Base-by-base conservation (phyloP, 2,797 vertebrate species). In the Onychomys leucogaster region DNA sequence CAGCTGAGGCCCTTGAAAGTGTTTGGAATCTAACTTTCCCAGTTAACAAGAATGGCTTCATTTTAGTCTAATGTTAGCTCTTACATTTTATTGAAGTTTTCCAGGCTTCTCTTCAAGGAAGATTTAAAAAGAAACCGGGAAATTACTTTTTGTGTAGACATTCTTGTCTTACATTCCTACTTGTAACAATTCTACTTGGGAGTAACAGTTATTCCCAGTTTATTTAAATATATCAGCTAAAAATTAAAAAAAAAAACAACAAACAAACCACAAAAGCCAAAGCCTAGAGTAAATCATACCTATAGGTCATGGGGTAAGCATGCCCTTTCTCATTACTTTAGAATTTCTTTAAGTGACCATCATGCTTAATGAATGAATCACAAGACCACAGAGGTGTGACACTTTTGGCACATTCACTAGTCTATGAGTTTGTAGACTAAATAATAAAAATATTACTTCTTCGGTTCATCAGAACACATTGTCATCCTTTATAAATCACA, bases 361-460 rank as follows among this genome's bases (percentile, higher is more conserved):
- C 25, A 96, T 61, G 52, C 5, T 84, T 89, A 49, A 65, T 57
- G 80, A 82, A 78, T 76, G 80, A 82, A 78, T 76, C 52, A 0
- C 77, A 55, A 95, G 61, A 23, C 52, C 14, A 11, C 37, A 69
- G 49, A 21, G 0, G n/a, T 77, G 80, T 69, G 88, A 71, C 84
- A 81, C 34, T 59, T 75, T 96, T 94, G 96, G 89, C 85, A 43
- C 82, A 3, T 85, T 57, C 17, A 17, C 5, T 71, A 59, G 73
- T 46, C 86, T 69, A 52, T 23, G 63, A 90, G 93, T 94, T 94
- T 80, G 89, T 96, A 96, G 96, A 93, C 91, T 96, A 97, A 32
- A 96, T 94, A n/a, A 97, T 95, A 88, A 37, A 55, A 41, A 37
- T 27, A 94, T 97, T 96, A 63, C 5, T 94, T 95, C 34, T 92